These are phyloP conservation scores for Microctonus brassicae DNA, from an alignment of 2,888 invertebrate species.

Conservation along the genomic window DNA sequence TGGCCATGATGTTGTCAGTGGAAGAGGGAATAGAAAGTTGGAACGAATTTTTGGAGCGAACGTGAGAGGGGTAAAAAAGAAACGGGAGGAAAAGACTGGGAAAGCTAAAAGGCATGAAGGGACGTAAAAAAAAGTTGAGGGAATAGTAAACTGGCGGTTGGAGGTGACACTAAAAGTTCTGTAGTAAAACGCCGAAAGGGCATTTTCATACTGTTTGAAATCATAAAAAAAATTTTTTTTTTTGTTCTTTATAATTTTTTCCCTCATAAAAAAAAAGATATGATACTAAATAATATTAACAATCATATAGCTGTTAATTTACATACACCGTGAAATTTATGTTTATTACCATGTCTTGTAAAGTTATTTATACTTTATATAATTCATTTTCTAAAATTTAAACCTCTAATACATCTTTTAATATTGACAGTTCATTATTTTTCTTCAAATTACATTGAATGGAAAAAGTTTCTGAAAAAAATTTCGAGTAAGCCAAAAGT, in stretches of 20 bases:
- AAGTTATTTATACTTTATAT: too few species aligned
- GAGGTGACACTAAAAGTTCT: constrained; percentile 65
- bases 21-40: constrained; percentile 9
- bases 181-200: constrained; percentile 58
- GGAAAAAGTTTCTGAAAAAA: background rate
- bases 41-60: background rate
- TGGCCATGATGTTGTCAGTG: background rate
- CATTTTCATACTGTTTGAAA: constrained; percentile 62
- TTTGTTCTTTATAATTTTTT: background rate
- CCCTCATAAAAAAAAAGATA: too few species aligned
- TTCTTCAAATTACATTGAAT: background rate
- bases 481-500: constrained; percentile 1
- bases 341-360: too few species aligned
- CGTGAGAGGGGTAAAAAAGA: constrained; percentile 35
- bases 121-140: constrained; percentile 49
- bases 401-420: too few species aligned
- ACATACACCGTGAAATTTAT: too few species aligned
- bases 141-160: constrained; percentile 54
- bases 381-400: too few species aligned
- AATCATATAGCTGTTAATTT: too few species aligned
- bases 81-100: constrained; percentile 32
- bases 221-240: constrained; percentile 45
- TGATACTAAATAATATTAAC: too few species aligned
- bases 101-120: constrained; percentile 22
- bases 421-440: background rate